Evolutionary conservation across 1,140 invertebrate species (phyloP).

Genomic region (Stenopsyche tienmushanensis): DNA sequence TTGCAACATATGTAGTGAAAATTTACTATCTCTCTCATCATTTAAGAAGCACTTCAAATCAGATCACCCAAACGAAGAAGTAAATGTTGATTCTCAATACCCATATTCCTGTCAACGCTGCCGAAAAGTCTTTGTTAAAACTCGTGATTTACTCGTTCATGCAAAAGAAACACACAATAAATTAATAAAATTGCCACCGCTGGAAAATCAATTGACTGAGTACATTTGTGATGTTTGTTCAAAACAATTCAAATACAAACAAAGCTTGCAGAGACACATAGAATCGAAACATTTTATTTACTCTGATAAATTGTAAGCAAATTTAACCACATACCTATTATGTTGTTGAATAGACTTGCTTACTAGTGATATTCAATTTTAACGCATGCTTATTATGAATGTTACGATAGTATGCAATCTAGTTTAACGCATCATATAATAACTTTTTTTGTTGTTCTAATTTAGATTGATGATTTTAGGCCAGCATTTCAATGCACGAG

Average conservation of each 20-base stretch:
- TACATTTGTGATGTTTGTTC: conserved; percentile 20
- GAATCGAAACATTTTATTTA: conserved; percentile 4
- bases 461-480: too few relatives aligned
- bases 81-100: conserved; percentile 4
- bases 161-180: conserved; percentile 1
- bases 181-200: not conserved
- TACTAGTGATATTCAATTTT: too few relatives aligned
- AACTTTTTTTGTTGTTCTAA: too few relatives aligned
- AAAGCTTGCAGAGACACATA: conserved; percentile 16
- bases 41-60: not conserved
- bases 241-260: conserved; percentile 14
- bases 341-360: too few relatives aligned
- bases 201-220: too few relatives aligned
- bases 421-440: too few relatives aligned
- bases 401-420: too few relatives aligned
- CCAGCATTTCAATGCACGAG: not conserved
- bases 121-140: conserved; percentile 1
- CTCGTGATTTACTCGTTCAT: not conserved
- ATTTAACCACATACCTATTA: too few relatives aligned
- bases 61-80: not conserved
- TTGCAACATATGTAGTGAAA: not conserved
- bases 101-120: conserved; percentile 3
- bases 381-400: too few relatives aligned
- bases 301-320: too few relatives aligned
- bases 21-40: not conserved